Conservation (phyloP, 2,797 vertebrate genomes). For the Agapornis canus region DNA sequence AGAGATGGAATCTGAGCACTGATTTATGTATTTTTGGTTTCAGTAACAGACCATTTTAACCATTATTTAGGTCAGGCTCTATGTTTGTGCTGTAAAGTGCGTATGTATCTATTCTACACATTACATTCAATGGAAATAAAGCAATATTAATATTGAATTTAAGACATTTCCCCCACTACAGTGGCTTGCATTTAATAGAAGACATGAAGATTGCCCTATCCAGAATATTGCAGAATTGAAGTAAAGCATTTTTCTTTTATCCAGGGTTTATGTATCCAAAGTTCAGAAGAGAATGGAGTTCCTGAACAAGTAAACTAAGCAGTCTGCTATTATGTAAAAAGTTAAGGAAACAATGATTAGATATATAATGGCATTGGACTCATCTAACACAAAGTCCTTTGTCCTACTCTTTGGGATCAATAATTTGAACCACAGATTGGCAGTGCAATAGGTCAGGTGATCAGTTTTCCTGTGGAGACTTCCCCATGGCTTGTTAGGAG, state of each 20-base stretch:
- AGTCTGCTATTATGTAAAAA: not conserved
- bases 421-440: not conserved
- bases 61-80: not conserved
- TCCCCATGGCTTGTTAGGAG: not conserved
- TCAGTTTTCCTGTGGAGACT: not conserved
- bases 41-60: not conserved
- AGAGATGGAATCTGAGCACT: not conserved
- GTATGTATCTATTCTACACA: not conserved
- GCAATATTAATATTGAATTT: not conserved
- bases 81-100: not conserved
- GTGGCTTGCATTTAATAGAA: not conserved
- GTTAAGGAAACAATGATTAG: not conserved
- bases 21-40: not conserved
- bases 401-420: not conserved
- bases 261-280: not conserved
- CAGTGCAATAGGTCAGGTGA: not conserved
- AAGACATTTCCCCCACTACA: fast-evolving
- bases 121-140: not conserved
- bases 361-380: not conserved
- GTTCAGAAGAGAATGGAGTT: not conserved
- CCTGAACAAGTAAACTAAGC: not conserved
- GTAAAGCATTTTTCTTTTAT: not conserved
- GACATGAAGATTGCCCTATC: not conserved
- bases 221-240: not conserved
- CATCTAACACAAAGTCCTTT: fast-evolving